These are phyloP conservation scores for Dusona sp. DNA, from an alignment of 2,888 invertebrate genomes.

Conservation along the genomic window DNA sequence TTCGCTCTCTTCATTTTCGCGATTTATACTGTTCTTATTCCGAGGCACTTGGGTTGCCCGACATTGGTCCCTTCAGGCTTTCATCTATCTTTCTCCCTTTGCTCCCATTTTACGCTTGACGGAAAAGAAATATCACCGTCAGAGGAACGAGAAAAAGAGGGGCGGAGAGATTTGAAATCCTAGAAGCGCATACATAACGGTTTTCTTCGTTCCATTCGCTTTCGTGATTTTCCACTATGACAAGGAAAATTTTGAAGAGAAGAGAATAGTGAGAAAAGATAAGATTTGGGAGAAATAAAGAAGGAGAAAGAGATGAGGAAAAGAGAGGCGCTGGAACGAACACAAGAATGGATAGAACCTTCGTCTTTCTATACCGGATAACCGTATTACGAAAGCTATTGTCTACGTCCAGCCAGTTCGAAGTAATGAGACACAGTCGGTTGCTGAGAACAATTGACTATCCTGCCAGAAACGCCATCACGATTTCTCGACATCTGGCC, in stretches of 20 bases:
- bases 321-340: conserved; percentile 58
- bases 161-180: conserved; percentile 49
- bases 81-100: conserved; percentile 14
- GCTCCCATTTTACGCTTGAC: conserved; percentile 62
- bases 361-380: conserved; percentile 74
- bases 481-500: conserved; percentile 59
- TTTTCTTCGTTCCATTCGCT: conserved; percentile 52
- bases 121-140: conserved; percentile 59
- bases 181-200: conserved; percentile 35
- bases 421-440: conserved; percentile 83
- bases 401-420: conserved; percentile 83
- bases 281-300: conserved; percentile 62
- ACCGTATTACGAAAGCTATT: conserved; percentile 82
- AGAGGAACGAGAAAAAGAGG: not conserved
- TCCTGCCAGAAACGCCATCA: conserved; percentile 72
- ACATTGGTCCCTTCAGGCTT: conserved; percentile 39
- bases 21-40: conserved; percentile 42
- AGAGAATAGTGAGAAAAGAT: conserved; percentile 63
- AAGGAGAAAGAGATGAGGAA: conserved; percentile 29
- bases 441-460: conserved; percentile 82
- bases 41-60: conserved; percentile 42
- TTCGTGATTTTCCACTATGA: conserved; percentile 51
- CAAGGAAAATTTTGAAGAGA: conserved; percentile 49
- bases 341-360: conserved; percentile 53
- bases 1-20: conserved; percentile 50